phyloP scores from a whole-genome alignment of 2,888 invertebrate genomes.

The Rotaria socialis region DNA sequence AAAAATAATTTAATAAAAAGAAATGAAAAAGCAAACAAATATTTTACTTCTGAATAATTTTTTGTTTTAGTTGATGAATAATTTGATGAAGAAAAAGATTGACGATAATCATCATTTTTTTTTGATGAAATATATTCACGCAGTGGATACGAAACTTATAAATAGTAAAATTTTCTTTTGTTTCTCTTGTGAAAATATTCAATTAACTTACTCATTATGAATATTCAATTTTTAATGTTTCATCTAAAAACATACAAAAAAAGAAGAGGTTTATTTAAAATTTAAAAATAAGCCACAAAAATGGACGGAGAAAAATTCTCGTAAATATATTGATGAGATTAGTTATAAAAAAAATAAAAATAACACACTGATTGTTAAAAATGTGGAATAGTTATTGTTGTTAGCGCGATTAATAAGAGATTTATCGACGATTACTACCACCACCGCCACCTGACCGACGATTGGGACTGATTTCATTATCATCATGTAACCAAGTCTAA shows the following conservation, averaged over 20 bases:
- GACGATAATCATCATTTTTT: constrained; percentile 10
- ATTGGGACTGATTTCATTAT: not conserved
- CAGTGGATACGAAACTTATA: not conserved
- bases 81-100: not conserved
- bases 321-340: not conserved
- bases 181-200: too few species aligned
- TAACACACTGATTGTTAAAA: constrained; percentile 4
- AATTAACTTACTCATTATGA: not conserved
- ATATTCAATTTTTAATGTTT: not conserved
- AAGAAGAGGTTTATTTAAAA: not conserved
- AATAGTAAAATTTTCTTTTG: not conserved
- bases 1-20: not conserved
- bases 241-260: too few species aligned
- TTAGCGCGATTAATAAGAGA: not conserved
- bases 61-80: not conserved
- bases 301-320: not conserved
- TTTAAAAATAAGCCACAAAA: not conserved
- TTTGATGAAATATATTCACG: not conserved
- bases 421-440: not conserved
- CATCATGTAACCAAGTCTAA: not conserved
- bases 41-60: not conserved
- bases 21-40: too few species aligned
- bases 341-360: not conserved
- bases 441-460: not conserved
- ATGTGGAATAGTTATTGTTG: not conserved